phyloP scores from a whole-genome alignment of 2,888 invertebrate species.

The Cephus pulcher region DNA sequence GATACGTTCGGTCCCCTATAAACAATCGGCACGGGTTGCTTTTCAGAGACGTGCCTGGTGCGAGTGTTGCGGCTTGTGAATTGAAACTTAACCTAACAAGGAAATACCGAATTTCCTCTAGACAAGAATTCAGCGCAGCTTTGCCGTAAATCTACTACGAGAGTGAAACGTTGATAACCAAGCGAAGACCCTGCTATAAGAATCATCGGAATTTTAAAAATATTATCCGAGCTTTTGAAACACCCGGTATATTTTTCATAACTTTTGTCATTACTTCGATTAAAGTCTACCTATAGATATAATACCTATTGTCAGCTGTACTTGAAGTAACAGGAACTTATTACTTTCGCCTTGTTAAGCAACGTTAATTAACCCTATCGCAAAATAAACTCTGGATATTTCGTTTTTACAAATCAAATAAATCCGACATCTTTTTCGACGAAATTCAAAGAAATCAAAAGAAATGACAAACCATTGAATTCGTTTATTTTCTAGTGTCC shows the following conservation, averaged over 20 bases:
- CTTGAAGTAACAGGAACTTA: not conserved
- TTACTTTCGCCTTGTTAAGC: not conserved
- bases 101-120: not conserved
- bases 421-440: not conserved
- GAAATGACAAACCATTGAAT: not conserved
- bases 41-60: not conserved
- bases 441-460: not conserved
- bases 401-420: not conserved
- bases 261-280: not conserved
- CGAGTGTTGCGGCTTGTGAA: not conserved
- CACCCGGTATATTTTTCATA: not conserved
- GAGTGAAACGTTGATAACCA: not conserved
- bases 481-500: not conserved
- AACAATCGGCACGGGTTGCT: not conserved
- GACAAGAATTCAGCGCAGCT: not conserved
- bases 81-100: not conserved
- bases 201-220: not conserved
- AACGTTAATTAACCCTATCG: not conserved
- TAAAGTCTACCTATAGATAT: not conserved
- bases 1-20: constrained; percentile 71
- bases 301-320: not conserved
- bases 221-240: not conserved
- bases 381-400: not conserved
- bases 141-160: not conserved
- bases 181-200: not conserved